Evolutionary conservation across 2,797 vertebrate genomes (phyloP), one percentile per base, ranked within the genome.

Genomic region (Gymnothorax javanicus): DNA sequence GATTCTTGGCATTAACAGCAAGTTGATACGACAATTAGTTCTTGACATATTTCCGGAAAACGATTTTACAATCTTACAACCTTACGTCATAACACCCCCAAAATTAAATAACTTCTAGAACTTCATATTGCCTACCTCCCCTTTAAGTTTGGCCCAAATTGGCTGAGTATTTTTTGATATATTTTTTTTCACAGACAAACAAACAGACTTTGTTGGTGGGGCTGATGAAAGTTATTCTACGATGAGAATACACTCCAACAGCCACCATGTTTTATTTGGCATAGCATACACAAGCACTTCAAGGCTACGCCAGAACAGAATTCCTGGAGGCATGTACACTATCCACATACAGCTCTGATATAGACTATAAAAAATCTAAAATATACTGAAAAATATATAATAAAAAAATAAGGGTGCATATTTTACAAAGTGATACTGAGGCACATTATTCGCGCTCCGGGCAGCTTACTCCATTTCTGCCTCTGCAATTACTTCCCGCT

Each of bases 281-380:
- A 92, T 77, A 83, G 87, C 62, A n/a, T 59, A 91, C 87, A 94
- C 90, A 87, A 89, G 88, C 87, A 91, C 93, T 93, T 91, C 93
- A 90, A 89, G 54, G 79, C 43, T 86, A 83, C 75, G 87, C 81
- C 73, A 77, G 60, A 20, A 64, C 67, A 62, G 60, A 73, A 60
- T 82, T 67, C 85, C 52, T 6, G 77, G 33, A 57, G 85, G 33
- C 94, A 95, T 95, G 95, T 95, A 94, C 91, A 92, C 94, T 94
- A 95, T 94, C 93, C 93, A 95, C 94, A 94, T 94, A 95, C 92
- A 94, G 91, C 93, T 95, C 92, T 94, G 94, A 92, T 92, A 93
- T 90, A 94, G 93, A 92, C 92, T 92, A 94, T 86, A 91, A 92
- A 92, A 90, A 89, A 90, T 94, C 93, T 92, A 95, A 82, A 94